Evolutionary conservation across 2,113 vertebrate genomes (phyloP), one percentile per base, ranked within the genome.

Genomic region (Mionectes macconnelli): DNA sequence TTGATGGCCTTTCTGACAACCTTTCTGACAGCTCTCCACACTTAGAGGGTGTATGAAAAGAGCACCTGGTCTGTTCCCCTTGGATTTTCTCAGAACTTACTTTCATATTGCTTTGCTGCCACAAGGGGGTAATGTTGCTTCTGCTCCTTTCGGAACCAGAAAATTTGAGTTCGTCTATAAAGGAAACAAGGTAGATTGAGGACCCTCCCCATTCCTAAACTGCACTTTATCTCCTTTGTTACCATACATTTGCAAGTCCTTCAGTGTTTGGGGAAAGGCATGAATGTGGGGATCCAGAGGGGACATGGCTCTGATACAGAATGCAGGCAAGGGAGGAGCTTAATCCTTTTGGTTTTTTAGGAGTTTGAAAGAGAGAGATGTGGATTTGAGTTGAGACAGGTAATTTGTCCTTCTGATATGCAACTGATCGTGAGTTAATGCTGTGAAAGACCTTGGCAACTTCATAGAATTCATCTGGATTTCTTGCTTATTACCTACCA

Each of bases 41-140:
- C 15, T 3, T 49, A 44, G 2, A 80, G 23, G 31, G 44, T 6
- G 6, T 47, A 6, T 8, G 30, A 33, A 49, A n/a, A 74, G 45
- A 53, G 20, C 4, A 2, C 12, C 17, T 59, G 1, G 4, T 76
- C 37, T 79, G 23, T 50, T 91, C 24, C 10, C 27, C 11, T 77
- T 55, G 25, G 56, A 76, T 53, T 87, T 73, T 86, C 42, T 85
- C 18, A 30, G 59, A 28, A 25, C 14, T 70, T 30, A 25, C 25
- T 86, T 95, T 53, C n/a, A 1, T 87, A 27, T 82, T 72, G 60
- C 83, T 74, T 92, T 89, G 52, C 86, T 66, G 56, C 96, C 96
- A 94, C 96, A 90, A 96, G 94, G 64, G 90, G 96, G 96, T 93
- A 96, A 82, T 93, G 86, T 96, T 96, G 96, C 84, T 90, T 93